Conservation (phyloP, 1,140 invertebrate species). For the Drosophila kurseongensis region DNA sequence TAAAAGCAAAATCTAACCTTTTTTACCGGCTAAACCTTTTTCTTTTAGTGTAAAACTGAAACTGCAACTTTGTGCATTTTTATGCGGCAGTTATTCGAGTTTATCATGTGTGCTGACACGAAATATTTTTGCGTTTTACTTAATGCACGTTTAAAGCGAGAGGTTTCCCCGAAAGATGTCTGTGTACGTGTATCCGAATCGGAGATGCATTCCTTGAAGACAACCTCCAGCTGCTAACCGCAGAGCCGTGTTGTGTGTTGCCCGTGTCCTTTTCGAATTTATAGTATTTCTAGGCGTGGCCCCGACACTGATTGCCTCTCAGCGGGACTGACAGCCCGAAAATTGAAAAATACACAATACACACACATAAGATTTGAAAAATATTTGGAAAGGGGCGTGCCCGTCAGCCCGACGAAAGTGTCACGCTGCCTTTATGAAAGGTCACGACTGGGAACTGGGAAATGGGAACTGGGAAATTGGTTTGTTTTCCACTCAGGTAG, state of each 20-base stretch:
- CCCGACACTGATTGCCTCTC: constrained; percentile 69
- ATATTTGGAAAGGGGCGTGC: constrained; percentile 34
- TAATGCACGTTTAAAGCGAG: constrained; percentile 32
- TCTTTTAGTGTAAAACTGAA: constrained; percentile 5
- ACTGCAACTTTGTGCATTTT: constrained; percentile 56
- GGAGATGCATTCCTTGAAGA: constrained; percentile 29
- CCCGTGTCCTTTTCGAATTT: constrained; percentile 15
- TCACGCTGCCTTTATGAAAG: constrained; percentile 65
- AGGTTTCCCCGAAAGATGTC: constrained; percentile 20
- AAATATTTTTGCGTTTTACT: constrained; percentile 51
- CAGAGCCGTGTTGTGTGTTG: constrained; percentile 23
- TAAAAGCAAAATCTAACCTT: too few species aligned
- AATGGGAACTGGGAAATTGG: constrained; percentile 36
- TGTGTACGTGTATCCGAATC: not conserved
- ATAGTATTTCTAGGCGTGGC: constrained; percentile 49
- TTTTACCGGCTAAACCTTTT: too few species aligned
- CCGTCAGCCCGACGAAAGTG: constrained; percentile 52
- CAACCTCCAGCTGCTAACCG: constrained; percentile 49
- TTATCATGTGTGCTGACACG: constrained; percentile 50
- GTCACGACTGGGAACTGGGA: constrained; percentile 21
- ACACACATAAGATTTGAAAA: constrained; percentile 9
- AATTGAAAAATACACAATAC: constrained; percentile 48
- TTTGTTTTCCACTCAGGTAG: constrained; percentile 58
- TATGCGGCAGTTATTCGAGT: constrained; percentile 58
- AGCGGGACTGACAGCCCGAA: constrained; percentile 57